Evolutionary conservation across 2,888 invertebrate species (phyloP).

Genomic region (Apodemia mormo): DNA sequence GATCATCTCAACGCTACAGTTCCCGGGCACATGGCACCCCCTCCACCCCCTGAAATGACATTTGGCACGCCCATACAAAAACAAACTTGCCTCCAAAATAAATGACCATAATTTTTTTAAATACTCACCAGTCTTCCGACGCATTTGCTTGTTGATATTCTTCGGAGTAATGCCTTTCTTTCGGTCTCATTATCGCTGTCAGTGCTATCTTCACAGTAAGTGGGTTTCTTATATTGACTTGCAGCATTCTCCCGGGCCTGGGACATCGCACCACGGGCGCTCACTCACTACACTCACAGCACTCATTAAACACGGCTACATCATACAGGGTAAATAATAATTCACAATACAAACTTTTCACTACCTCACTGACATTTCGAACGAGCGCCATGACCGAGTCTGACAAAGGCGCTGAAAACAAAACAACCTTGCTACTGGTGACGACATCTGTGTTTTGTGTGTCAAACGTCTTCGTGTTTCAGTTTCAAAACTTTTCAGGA

Average conservation of each 20-base stretch:
- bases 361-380: constrained; percentile 72
- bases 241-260: constrained; percentile 56
- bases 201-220: constrained; percentile 76
- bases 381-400: constrained; percentile 75
- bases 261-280: constrained; percentile 72
- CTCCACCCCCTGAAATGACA: constrained; percentile 45
- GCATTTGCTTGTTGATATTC: constrained; percentile 91
- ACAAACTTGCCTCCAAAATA: constrained; percentile 27
- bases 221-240: constrained; percentile 56
- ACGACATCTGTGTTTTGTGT: constrained; percentile 49
- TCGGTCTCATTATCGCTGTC: constrained; percentile 93
- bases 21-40: constrained; percentile 61
- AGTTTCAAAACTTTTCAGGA: constrained; percentile 23
- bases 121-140: constrained; percentile 87
- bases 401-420: constrained; percentile 75
- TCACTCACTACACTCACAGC: constrained; percentile 60
- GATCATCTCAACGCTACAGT: constrained; percentile 43
- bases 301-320: constrained; percentile 69
- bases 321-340: constrained; percentile 71
- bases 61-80: constrained; percentile 58
- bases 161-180: constrained; percentile 88
- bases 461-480: constrained; percentile 39
- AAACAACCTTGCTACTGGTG: constrained; percentile 57
- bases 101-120: constrained; percentile 19
- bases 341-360: constrained; percentile 60